Evolutionary conservation across 1,140 invertebrate genomes (phyloP).

Genomic region (Drosophila novamexicana): DNA sequence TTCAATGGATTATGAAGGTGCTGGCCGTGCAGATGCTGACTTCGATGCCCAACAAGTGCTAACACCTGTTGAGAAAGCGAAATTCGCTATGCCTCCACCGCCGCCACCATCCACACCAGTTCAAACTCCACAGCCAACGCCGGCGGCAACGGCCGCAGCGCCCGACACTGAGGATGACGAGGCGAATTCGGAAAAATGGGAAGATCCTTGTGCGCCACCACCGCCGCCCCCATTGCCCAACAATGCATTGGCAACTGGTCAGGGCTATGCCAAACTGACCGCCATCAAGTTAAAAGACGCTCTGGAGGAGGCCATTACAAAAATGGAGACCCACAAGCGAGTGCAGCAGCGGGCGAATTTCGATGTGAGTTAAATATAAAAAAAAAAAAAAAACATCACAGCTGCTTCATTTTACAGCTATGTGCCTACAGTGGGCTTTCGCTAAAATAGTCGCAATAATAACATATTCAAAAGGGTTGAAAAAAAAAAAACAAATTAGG

Average conservation of each 20-base stretch:
- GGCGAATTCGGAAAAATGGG: slow-evolving; percentile 65
- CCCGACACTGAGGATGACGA: slow-evolving; percentile 64
- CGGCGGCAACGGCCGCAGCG: slow-evolving; percentile 6
- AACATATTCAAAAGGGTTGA: background rate
- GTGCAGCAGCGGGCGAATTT: slow-evolving; percentile 26
- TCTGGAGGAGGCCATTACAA: slow-evolving; percentile 64
- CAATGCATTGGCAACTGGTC: slow-evolving; percentile 18
- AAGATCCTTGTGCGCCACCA: slow-evolving; percentile 73
- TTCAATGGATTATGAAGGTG: slow-evolving; percentile 26
- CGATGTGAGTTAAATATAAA: slow-evolving; percentile 17
- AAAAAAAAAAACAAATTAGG: background rate
- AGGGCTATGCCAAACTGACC: slow-evolving; percentile 54
- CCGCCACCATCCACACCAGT: slow-evolving; percentile 78
- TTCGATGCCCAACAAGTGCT: slow-evolving; percentile 32
- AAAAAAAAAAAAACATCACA: background rate
- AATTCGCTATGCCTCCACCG: slow-evolving; percentile 65
- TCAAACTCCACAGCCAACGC: slow-evolving; percentile 36
- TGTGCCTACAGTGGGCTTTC: background rate
- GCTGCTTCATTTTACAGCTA: slow-evolving; percentile 8
- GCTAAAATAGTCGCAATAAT: background rate
- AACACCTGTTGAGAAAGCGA: slow-evolving; percentile 50
- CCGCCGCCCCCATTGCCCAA: slow-evolving; percentile 65
- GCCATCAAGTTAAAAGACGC: slow-evolving; percentile 66
- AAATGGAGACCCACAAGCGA: slow-evolving; percentile 60
- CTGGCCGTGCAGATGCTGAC: slow-evolving; percentile 11